Percentiles rank a stretch among this genome's conserved stretches.
Evolutionary conservation across 2,797 vertebrate genomes (phyloP).

Genomic region (Cygnus olor): DNA sequence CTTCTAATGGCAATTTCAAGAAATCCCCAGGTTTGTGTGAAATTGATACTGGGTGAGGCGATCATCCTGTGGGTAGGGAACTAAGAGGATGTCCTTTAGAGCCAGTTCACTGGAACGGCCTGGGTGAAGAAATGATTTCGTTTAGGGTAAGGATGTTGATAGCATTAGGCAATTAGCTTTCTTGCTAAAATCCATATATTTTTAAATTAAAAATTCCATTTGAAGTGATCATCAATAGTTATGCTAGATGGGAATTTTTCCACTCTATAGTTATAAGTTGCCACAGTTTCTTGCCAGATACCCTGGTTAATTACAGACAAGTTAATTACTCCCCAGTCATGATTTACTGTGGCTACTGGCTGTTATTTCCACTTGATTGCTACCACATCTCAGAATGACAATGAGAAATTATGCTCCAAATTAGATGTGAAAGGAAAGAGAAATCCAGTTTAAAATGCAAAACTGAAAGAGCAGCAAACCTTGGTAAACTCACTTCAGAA

Average conservation of each 20-base stretch:
- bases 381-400: slow-evolving; percentile 14
- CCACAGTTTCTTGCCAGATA: background rate
- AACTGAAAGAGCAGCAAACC: background rate
- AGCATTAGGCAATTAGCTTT: background rate
- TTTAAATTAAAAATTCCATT: background rate
- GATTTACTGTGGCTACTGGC: slow-evolving; percentile 47
- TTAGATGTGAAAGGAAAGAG: slow-evolving; percentile 29
- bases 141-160: background rate
- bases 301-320: slow-evolving; percentile 31
- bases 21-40: background rate
- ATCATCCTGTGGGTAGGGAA: background rate
- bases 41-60: background rate
- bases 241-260: background rate
- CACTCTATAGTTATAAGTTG: background rate
- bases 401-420: slow-evolving; percentile 34
- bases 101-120: background rate
- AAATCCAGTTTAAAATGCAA: slow-evolving; percentile 21
- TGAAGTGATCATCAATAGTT: slow-evolving; percentile 12
- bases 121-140: background rate
- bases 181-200: background rate
- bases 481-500: background rate
- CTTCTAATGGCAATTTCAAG: background rate
- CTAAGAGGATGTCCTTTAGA: background rate
- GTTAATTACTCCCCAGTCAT: slow-evolving; percentile 35
- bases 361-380: slow-evolving; percentile 9